Percentiles rank a stretch among this genome's conserved stretches.
These are phyloP conservation scores for Malthinus flaveolus DNA, from an alignment of 2,888 invertebrate species.

Conservation along the genomic window DNA sequence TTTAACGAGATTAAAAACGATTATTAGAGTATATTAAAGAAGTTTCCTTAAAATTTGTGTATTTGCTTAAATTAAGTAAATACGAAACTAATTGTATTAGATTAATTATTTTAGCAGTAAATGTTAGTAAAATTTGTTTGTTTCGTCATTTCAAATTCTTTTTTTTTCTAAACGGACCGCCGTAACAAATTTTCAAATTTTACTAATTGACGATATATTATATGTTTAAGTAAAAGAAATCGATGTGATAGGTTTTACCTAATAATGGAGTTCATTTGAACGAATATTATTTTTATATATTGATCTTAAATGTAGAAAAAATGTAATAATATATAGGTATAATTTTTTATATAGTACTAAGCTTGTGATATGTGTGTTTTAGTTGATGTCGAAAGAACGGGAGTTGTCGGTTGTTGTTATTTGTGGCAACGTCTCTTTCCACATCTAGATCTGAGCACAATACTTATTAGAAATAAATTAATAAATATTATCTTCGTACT, in stretches of 20 bases:
- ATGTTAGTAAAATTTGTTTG: conserved; percentile 12
- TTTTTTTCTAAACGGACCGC: background rate
- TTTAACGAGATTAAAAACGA: background rate
- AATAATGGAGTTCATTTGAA: conserved; percentile 35
- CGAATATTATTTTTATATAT: conserved; percentile 38
- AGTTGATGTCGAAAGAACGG: conserved; percentile 28
- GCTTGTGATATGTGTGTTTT: conserved; percentile 33
- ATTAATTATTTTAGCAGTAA: conserved; percentile 7
- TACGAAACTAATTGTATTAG: conserved; percentile 2
- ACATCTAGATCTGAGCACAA: conserved; percentile 32
- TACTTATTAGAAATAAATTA: conserved; percentile 30
- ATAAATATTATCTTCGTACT: background rate
- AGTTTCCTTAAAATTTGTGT: conserved; percentile 2
- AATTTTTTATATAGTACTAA: conserved; percentile 33
- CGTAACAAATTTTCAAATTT: conserved; percentile 25
- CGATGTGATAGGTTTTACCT: conserved; percentile 34
- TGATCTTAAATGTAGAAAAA: conserved; percentile 31
- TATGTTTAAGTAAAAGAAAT: conserved; percentile 35
- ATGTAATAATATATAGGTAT: conserved; percentile 33
- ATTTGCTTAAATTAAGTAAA: conserved; percentile 5
- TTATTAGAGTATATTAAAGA: background rate
- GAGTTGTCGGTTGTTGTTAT: conserved; percentile 23
- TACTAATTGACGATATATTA: conserved; percentile 26
- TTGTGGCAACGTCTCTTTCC: conserved; percentile 26
- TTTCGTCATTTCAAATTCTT: background rate